Evolutionary conservation across 2,888 invertebrate genomes (phyloP).

Genomic region (Slavum lentiscoides): DNA sequence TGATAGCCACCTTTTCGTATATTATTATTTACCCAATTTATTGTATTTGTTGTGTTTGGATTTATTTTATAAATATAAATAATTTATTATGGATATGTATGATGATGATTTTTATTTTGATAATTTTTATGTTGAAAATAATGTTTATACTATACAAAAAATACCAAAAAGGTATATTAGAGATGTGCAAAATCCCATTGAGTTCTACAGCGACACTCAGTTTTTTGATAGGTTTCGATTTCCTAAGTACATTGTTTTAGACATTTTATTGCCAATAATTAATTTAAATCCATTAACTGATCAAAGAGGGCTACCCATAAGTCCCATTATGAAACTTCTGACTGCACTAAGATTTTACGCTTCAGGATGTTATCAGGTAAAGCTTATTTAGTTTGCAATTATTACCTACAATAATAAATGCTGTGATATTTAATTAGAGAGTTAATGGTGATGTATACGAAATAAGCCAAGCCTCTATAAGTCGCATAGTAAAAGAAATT

Average conservation of each 20-base stretch:
- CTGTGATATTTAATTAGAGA: background rate
- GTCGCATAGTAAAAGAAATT: background rate
- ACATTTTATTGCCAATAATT: background rate
- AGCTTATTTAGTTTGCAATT: background rate
- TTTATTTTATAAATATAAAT: background rate
- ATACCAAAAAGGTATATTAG: conserved; percentile 4
- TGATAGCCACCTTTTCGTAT: background rate
- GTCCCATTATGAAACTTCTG: conserved; percentile 2
- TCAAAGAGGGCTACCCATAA: background rate
- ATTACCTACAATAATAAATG: background rate
- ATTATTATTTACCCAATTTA: conserved; percentile 2
- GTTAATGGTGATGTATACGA: conserved; percentile 6
- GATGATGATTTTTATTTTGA: conserved; percentile 4
- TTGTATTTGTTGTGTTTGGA: background rate
- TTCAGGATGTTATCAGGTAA: conserved; percentile 8
- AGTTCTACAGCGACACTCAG: background rate
- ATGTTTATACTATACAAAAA: background rate
- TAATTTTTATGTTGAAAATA: conserved; percentile 1
- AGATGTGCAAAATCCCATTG: background rate
- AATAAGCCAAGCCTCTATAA: background rate
- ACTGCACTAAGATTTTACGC: conserved; percentile 1
- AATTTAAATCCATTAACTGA: background rate
- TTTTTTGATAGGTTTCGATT: background rate
- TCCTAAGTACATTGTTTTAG: background rate
- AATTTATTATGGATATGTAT: background rate